phyloP scores from a whole-genome alignment of 2,888 invertebrate species.

The Amitus sp. region DNA sequence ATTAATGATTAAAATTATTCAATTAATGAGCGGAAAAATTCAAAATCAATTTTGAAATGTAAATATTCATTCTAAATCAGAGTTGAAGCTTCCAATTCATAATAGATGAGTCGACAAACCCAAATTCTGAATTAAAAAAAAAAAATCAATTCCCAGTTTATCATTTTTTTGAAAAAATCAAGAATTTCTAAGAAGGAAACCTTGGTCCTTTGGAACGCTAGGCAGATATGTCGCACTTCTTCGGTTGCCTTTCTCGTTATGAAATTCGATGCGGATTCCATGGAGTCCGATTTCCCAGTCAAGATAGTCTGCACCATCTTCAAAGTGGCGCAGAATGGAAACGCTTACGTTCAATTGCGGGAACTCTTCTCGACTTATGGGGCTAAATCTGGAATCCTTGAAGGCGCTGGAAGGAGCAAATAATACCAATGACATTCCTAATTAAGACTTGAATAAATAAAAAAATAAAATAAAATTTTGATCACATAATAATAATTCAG shows the following conservation, averaged over 20 bases:
- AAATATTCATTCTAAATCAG: too few species aligned
- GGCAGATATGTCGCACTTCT: slow-evolving; percentile 98
- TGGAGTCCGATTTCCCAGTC: slow-evolving; percentile 98
- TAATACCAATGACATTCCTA: too few species aligned
- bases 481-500: too few species aligned
- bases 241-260: slow-evolving; percentile 91
- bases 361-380: slow-evolving; percentile 93
- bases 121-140: neutral
- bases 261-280: slow-evolving; percentile 97
- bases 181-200: too few species aligned
- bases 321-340: slow-evolving; percentile 95
- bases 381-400: slow-evolving; percentile 96
- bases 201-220: slow-evolving; percentile 98
- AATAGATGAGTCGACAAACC: slow-evolving; percentile 85
- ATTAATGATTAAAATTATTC: too few species aligned
- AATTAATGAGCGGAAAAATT: too few species aligned
- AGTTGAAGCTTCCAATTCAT: too few species aligned
- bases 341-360: slow-evolving; percentile 93
- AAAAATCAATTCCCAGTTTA: too few species aligned
- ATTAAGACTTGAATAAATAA: too few species aligned
- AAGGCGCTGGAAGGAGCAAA: slow-evolving; percentile 82
- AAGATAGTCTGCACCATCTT: slow-evolving; percentile 92
- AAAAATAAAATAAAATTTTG: too few species aligned
- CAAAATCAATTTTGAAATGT: too few species aligned
- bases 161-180: neutral